Evolutionary conservation across 30 jellyfish, hydroid and myxozoan genomes (phyloP), one percentile per base, ranked within the genome.

Genomic region (Aurelia sp.): DNA sequence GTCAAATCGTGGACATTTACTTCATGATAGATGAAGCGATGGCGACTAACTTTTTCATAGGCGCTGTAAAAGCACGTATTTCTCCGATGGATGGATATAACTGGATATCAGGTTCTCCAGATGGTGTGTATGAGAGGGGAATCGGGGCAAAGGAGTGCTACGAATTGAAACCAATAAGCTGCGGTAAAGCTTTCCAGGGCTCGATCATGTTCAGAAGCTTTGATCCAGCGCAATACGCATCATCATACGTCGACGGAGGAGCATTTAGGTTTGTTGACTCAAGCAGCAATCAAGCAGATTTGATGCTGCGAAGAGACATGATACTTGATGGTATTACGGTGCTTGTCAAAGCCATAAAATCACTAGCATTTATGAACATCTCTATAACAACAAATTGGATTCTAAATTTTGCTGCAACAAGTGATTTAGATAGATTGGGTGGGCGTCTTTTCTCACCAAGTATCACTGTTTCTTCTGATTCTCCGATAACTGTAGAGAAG

Each of bases 81-180:
- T 37, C 79, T 47, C 96, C 96, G 0, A 30, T 5, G 33, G 72
- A 87, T 64, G 96, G 96, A 21, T 66, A 74, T 51, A 58, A 9
- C 6, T 87, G 96, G 96, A 69, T 87, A 57, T 76, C 96, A 19
- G 96, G 96, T 11, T 87, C 90, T 13, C 33, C 3, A 11, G 55
- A 41, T 41, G 93, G 93, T 31, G 81, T 74, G 22, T 73, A 35
- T 62, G 96, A 87, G 74, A 27, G 61, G 21, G 96, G 84, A 48
- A 55, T 87, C 13, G 90, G 83, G 53, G 47, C 87, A 18, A 58
- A 63, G 31, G 86, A 44, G 23, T 84, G 93, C n/a, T 84, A 84
- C 20, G 31, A 55, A 76, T 67, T 58, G 47, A 60, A 30, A 33
- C 93, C 93, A 37, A 35, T 52, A 16, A 84, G 86, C 52, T 84